Percentiles rank a stretch among this genome's conserved stretches.
Evolutionary conservation across 2,113 vertebrate genomes (phyloP).

Genomic region (Microcebus jonahi): DNA sequence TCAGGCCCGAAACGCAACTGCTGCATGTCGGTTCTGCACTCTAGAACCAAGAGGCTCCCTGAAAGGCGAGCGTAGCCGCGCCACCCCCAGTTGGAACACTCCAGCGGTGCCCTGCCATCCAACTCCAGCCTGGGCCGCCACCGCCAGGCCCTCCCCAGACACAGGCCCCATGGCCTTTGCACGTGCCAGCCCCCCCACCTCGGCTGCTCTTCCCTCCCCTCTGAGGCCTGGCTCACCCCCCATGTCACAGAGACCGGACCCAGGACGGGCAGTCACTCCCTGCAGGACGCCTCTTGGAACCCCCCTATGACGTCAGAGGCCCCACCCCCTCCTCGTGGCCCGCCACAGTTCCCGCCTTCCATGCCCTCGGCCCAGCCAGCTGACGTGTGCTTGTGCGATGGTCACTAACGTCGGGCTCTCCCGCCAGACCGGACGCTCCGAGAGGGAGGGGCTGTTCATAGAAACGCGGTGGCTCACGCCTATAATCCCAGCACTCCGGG

Average conservation of each 20-base stretch:
- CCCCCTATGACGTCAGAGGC: not conserved
- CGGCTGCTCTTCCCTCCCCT: not conserved
- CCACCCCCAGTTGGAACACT: not conserved
- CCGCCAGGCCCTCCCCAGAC: not conserved
- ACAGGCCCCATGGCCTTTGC: not conserved
- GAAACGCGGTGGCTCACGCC: too few species aligned
- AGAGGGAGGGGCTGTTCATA: not conserved
- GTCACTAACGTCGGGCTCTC: not conserved
- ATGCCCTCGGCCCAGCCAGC: accelerated
- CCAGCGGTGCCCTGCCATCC: accelerated
- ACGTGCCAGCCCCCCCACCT: accelerated
- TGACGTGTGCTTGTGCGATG: not conserved
- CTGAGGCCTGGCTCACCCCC: not conserved
- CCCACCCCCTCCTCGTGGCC: accelerated
- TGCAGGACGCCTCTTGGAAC: not conserved
- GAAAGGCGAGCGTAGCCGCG: accelerated
- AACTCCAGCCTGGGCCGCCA: too few species aligned
- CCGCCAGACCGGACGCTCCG: not conserved
- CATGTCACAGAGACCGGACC: not conserved
- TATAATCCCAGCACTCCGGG: accelerated
- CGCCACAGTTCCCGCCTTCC: not conserved
- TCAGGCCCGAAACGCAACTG: not conserved
- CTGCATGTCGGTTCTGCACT: not conserved
- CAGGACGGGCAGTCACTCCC: not conserved
- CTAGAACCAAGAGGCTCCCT: not conserved